Evolutionary conservation across 2,888 invertebrate species (phyloP).

Genomic region (Lepidonotus clava): DNA sequence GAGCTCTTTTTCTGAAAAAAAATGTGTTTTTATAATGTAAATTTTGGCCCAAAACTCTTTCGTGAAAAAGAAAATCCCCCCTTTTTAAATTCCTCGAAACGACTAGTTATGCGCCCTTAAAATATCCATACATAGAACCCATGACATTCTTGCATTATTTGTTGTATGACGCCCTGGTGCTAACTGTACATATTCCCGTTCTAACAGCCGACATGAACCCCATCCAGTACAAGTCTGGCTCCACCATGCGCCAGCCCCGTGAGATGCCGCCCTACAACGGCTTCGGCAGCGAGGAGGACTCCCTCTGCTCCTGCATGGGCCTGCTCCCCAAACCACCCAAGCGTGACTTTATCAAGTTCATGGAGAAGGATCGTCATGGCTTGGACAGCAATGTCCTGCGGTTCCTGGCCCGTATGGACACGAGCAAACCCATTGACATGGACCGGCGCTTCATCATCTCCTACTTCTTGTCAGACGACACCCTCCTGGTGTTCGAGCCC

Average conservation of each 20-base stretch:
- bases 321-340: conserved; percentile 90
- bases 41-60: too few species aligned
- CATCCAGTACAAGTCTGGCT: conserved; percentile 40
- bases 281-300: conserved; percentile 93
- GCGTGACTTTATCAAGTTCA: conserved; percentile 88
- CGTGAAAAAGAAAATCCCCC: too few species aligned
- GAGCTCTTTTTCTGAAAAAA: too few species aligned
- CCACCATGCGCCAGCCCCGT: conserved; percentile 23
- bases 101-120: too few species aligned
- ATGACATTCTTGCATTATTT: too few species aligned
- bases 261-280: conserved; percentile 93
- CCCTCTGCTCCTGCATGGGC: conserved; percentile 91
- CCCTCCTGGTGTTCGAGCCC: conserved; percentile 79
- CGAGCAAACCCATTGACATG: conserved; percentile 83
- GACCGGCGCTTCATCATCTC: conserved; percentile 80
- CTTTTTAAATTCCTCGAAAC: too few species aligned
- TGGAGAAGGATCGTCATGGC: conserved; percentile 87
- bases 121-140: too few species aligned
- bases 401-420: conserved; percentile 88
- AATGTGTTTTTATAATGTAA: too few species aligned
- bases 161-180: too few species aligned
- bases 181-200: too few species aligned
- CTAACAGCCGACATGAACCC: conserved; percentile 60
- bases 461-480: conserved; percentile 80
- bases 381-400: conserved; percentile 89